Evolutionary conservation across 2,113 vertebrate genomes (phyloP).

Genomic region (Phrynosoma platyrhinos): DNA sequence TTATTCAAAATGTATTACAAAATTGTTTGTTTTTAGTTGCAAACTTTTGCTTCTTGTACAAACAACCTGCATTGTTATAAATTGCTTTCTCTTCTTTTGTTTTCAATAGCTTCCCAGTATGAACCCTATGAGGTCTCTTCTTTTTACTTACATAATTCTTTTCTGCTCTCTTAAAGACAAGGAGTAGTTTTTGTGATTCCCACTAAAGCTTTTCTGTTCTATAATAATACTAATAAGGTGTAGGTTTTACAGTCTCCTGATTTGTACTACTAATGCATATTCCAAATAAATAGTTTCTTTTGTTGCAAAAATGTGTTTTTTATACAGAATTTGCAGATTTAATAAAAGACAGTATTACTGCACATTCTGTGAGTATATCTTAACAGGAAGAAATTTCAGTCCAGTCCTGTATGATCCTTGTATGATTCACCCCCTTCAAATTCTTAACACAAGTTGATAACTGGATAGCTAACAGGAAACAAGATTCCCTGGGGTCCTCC

Average conservation of each 20-base stretch:
- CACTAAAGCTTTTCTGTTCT: conserved; percentile 86
- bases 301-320: conserved; percentile 89
- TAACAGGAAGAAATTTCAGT: too few relatives aligned
- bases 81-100: conserved; percentile 64
- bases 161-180: conserved; percentile 89
- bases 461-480: not conserved
- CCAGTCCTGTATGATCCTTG: too few relatives aligned
- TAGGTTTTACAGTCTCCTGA: conserved; percentile 94
- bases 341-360: too few relatives aligned
- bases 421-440: too few relatives aligned
- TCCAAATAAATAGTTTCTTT: conserved; percentile 97
- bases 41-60: conserved; percentile 69
- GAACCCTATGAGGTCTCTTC: conserved; percentile 77
- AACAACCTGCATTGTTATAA: conserved; percentile 58
- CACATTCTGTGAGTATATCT: too few relatives aligned
- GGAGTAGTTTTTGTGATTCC: conserved; percentile 87
- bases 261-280: conserved; percentile 98
- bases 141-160: conserved; percentile 86
- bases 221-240: conserved; percentile 89
- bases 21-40: conserved; percentile 58
- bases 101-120: conserved; percentile 79
- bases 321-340: conserved; percentile 66
- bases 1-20: conserved; percentile 70
- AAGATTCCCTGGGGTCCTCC: not conserved
- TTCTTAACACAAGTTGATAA: not conserved